A percentile compares a stretch with the other conserved stretches of the same genome.
phyloP scores from a whole-genome alignment of 2,888 invertebrate species.

The Leptogaster cylindrica region DNA sequence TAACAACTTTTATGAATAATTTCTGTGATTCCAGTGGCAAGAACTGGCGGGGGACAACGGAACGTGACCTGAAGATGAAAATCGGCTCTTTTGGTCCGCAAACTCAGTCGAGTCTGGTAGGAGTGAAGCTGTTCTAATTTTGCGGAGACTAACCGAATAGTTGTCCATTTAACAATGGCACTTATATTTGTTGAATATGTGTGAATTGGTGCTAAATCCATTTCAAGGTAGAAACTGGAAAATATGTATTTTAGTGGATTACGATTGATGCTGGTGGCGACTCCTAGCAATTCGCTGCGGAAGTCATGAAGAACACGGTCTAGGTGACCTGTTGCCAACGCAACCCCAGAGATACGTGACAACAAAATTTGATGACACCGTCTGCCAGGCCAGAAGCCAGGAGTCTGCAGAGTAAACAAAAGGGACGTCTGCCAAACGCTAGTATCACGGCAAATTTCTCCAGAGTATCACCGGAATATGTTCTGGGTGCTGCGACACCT shows the following conservation, averaged over 20 bases:
- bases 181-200: neutral
- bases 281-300: too few relatives aligned
- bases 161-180: neutral
- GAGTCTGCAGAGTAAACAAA: neutral
- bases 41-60: conserved; percentile 26
- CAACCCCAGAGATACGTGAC: too few relatives aligned
- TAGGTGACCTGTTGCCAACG: too few relatives aligned
- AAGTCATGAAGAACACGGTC: too few relatives aligned
- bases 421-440: too few relatives aligned
- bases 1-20: conserved; percentile 45
- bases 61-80: conserved; percentile 34
- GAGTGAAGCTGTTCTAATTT: neutral
- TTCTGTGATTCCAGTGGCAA: conserved; percentile 41
- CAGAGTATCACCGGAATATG: neutral
- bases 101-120: neutral
- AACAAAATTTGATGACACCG: too few relatives aligned
- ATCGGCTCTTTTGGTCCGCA: neutral
- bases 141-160: neutral
- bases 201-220: conserved; percentile 17
- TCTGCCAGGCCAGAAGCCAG: too few relatives aligned
- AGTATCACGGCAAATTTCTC: too few relatives aligned
- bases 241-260: neutral
- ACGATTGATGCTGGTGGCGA: neutral
- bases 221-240: neutral
- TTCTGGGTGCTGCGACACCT: neutral